A percentile compares a stretch with the other conserved stretches of the same genome.
These are phyloP conservation scores for Pachycephus smyrnensis DNA, from an alignment of 2,888 invertebrate genomes.

Conservation along the genomic window DNA sequence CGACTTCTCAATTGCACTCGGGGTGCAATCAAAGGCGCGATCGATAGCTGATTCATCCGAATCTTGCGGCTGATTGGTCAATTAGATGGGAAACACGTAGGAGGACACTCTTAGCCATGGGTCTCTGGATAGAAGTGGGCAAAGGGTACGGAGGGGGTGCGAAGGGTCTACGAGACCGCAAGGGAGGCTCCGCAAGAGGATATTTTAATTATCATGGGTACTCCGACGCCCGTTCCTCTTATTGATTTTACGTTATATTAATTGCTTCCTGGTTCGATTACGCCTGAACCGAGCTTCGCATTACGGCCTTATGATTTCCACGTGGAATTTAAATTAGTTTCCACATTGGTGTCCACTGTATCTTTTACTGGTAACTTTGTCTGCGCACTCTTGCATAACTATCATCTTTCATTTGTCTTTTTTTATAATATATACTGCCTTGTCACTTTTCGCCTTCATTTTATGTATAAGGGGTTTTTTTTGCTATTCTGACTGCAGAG, in stretches of 20 bases:
- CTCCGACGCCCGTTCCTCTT: conserved; percentile 41
- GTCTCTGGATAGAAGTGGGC: not conserved
- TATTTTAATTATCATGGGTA: conserved; percentile 64
- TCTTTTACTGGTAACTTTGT: no score
- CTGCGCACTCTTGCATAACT: no score
- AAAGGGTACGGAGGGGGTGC: not conserved
- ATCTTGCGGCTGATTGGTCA: conserved; percentile 66
- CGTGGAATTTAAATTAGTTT: not conserved
- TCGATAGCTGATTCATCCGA: conserved; percentile 63
- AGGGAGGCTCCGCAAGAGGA: conserved; percentile 45
- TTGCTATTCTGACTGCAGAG: no score
- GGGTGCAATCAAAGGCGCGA: conserved; percentile 57
- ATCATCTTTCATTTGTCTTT: no score
- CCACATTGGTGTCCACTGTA: no score
- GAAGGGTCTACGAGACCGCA: conserved; percentile 6
- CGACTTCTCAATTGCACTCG: conserved; percentile 23
- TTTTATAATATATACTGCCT: no score
- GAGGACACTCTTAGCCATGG: conserved; percentile 24
- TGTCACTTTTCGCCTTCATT: no score
- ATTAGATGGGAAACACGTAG: conserved; percentile 66
- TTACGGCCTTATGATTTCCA: not conserved
- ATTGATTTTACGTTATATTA: conserved; percentile 58
- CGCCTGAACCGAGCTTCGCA: conserved; percentile 4
- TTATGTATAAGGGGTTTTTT: no score
- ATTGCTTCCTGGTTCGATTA: conserved; percentile 58